Percentiles rank a stretch among this genome's conserved stretches.
Conservation (phyloP, 2,113 vertebrate genomes). For the Gallinago jamesoni region DNA sequence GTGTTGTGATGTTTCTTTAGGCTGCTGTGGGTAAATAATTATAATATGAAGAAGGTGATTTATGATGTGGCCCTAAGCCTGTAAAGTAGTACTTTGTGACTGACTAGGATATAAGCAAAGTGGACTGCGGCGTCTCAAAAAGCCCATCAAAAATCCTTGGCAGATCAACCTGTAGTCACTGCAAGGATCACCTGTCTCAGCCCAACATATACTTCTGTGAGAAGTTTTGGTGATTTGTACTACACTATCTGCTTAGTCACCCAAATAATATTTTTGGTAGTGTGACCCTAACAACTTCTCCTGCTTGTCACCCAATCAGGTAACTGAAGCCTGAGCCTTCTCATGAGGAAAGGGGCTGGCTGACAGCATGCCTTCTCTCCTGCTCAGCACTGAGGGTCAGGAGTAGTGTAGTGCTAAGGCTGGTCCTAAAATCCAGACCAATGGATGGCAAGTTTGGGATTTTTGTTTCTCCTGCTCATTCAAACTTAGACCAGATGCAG, state of each 20-base stretch:
- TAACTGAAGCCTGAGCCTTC: not conserved
- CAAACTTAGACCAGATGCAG: not conserved
- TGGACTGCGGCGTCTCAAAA: not conserved
- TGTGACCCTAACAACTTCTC: not conserved
- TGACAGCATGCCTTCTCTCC: not conserved
- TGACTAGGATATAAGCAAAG: not conserved
- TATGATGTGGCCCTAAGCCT: not conserved
- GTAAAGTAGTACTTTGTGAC: not conserved
- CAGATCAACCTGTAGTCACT: not conserved
- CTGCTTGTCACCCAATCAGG: not conserved
- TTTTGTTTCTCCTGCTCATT: not conserved
- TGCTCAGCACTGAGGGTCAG: not conserved
- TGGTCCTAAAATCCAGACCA: not conserved
- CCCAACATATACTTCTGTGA: not conserved
- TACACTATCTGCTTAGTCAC: not conserved
- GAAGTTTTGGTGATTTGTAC: conserved; percentile 38
- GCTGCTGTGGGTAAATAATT: conserved; percentile 3
- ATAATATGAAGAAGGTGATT: not conserved
- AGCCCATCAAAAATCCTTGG: not conserved
- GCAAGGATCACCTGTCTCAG: not conserved
- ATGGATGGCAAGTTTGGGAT: not conserved
- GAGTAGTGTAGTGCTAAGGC: not conserved
- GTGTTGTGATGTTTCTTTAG: not conserved
- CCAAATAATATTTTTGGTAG: not conserved
- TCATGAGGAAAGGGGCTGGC: not conserved